Base-by-base conservation (phyloP, 1,140 invertebrate species). In the Cotesia glomerata region DNA sequence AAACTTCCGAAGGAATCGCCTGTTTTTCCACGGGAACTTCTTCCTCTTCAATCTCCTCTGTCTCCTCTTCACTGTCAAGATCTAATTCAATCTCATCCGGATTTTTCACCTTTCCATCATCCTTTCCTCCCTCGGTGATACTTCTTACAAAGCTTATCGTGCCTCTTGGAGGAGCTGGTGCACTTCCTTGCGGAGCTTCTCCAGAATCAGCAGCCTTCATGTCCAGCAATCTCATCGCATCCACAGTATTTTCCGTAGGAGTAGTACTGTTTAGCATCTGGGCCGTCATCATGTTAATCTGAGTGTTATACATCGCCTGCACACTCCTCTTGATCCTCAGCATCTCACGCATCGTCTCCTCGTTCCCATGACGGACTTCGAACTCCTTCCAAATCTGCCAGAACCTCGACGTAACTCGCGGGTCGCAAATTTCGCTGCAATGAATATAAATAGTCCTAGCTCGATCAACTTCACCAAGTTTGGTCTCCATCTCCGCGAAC, bases 361-460 rank as follows among this genome's bases (percentile, higher is more conserved):
- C 98, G 88, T 99, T 99, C n/a, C 98, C 98, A 88, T 99, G 98
- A 61, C 95, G 92, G 49, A 98, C 95, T 90, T 99, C 98, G 90
- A 99, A 99, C 79, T 99, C 97, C 88, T 98, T 99, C 98, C 98
- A 99, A 5, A 95, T 95, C 83, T 97, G 93, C 98, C 98, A 99
- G 83, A 99, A 99, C 45, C 95, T 92, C 4, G 91, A 90, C 7
- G 97, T 96, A 1, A 97, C 92, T 78, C 98, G 91, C 5, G 98
- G 98, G 91, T 99, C 98, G 88, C 97, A 99, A 79, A 99, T 98
- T 90, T 99, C 98, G 78, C 97, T 97, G 82, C 97, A 99, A 86
- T 99, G 97, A 0, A 94, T 94, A 85, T 99, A 99, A 81, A 99
- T 97, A 0, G 97, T 97, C 78, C 98, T 88, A 0, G 98, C 97